Evolutionary conservation across 2,888 invertebrate species (phyloP), one percentile per base, ranked within the genome.

Genomic region (Archips xylosteana): DNA sequence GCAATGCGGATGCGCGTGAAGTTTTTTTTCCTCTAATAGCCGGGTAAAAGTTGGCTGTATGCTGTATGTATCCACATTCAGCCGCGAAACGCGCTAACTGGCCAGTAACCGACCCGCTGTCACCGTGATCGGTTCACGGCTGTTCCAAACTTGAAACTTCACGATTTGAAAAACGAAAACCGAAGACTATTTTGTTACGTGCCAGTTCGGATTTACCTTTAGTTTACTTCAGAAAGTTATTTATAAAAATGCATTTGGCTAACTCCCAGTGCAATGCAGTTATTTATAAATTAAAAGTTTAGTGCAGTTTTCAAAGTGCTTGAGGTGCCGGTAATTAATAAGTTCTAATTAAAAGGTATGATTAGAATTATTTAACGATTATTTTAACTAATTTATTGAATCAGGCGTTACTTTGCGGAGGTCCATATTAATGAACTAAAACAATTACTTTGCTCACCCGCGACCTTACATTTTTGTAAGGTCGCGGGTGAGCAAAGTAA

Each of bases 201-300:
- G 57, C 12, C 23, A 57, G 10, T 64, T 64, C 1, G 12, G 9
- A 39, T 15, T 49, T 61, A 32, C 49, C 15, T 66, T 64, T 54
- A 63, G 59, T 64, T 71, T 49, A 49, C 32, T 57, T 12, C 10
- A 32, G 32, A 9, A 57, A 61, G 42, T 49, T 71, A 71, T 71
- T 51, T 71, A 61, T 71, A 51, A 42, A 36, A 75, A 77, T 78
- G 78, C 80, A 79, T 76, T 85, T 83, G 83, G 84, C 83, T 80
- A 80, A 77, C 76, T 77, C 77, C 42, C 49, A 75, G 60, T 79
- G 78, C 76, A 75, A 66, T 78, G 75, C 34, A 70, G 71, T 80
- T 85, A 85, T 85, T 81, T 80, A 80, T 85, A 81, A 78, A 76
- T 63, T 39, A 39, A 39, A 74, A 54, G 36, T 64, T 51, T 39